Evolutionary conservation across 2,113 vertebrate genomes (phyloP), one percentile per base, ranked within the genome.

Genomic region (Ammodytes marinus): DNA sequence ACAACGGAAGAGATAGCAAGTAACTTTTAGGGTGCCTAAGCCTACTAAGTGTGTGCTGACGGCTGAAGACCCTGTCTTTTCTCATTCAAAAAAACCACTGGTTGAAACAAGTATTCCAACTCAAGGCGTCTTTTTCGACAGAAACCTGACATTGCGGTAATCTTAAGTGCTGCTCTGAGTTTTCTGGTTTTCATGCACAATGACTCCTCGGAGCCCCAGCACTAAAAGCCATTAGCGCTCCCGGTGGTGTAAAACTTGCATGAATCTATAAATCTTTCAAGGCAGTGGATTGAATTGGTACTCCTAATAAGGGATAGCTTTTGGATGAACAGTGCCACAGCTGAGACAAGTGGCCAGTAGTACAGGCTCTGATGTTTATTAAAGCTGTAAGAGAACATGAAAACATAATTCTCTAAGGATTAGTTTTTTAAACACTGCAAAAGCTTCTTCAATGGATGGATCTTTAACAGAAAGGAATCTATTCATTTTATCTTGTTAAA

Each of bases 181-280:
- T 93, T 84, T 92, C 81, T 91, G 81, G 91, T 96, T 96, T 95
- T 95, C 94, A 95, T 93, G 90, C 84, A 93, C 93, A 94, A 91
- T 93, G 90, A 93, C 84, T 96, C 95, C 93, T 91, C 49, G 73
- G 95, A 93, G 95, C 94, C 92, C 93, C 88, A 88, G 93, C 94
- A 93, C 93, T 95, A 94, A 96, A 97, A 97, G 90, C 95, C 95
- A 97, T 97, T 97, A 97, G 89, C 91, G 86, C 95, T 95, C 96
- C 96, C 95, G 91, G 87, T 92, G 89, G 91, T 69, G 86, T 97
- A 97, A 98, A 98, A 97, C 90, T 96, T 98, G 94, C 94, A 97
- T 96, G 96, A 96, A 95, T 84, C 72, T 84, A 96, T 98, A 96
- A 97, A 97, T 98, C 93, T 97, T 98, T 98, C 85, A 98, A 84